Percentiles rank a stretch among this genome's conserved stretches.
Conservation (phyloP, 1,140 invertebrate species). For the Drosophila sp. region DNA sequence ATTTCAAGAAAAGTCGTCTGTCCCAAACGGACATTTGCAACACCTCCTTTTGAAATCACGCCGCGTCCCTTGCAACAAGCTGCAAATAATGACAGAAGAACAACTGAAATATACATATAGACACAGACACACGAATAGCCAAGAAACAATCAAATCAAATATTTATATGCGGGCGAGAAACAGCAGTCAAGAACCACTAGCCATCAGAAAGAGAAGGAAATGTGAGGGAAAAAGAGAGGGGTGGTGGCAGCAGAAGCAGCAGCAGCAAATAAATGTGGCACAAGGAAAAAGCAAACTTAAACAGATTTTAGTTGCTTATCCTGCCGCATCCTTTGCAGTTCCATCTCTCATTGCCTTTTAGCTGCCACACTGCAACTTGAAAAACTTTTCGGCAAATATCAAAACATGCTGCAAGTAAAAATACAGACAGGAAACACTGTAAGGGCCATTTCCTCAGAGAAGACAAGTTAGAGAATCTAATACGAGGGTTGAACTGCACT, state of each 20-base stretch:
- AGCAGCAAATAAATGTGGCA: conserved; percentile 53
- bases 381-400: conserved; percentile 49
- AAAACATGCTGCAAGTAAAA: conserved; percentile 23
- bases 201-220: not conserved
- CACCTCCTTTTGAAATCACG: conserved; percentile 47
- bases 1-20: not conserved
- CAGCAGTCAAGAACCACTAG: conserved; percentile 46
- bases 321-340: conserved; percentile 27
- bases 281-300: conserved; percentile 43
- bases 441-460: conserved; percentile 18
- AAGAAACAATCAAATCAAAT: conserved; percentile 75
- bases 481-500: conserved; percentile 24
- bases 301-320: conserved; percentile 57
- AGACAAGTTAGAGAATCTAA: not conserved
- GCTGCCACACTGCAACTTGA: conserved; percentile 41
- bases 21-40: conserved; percentile 39
- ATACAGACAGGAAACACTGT: conserved; percentile 19
- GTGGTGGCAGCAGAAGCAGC: conserved; percentile 6
- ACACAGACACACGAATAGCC: conserved; percentile 22
- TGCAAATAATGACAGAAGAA: conserved; percentile 30
- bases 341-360: conserved; percentile 55
- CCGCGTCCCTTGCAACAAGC: conserved; percentile 8
- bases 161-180: conserved; percentile 74
- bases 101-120: conserved; percentile 17
- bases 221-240: not conserved